Base-by-base conservation (phyloP, 1,140 invertebrate species). In the Anastrepha ludens region DNA sequence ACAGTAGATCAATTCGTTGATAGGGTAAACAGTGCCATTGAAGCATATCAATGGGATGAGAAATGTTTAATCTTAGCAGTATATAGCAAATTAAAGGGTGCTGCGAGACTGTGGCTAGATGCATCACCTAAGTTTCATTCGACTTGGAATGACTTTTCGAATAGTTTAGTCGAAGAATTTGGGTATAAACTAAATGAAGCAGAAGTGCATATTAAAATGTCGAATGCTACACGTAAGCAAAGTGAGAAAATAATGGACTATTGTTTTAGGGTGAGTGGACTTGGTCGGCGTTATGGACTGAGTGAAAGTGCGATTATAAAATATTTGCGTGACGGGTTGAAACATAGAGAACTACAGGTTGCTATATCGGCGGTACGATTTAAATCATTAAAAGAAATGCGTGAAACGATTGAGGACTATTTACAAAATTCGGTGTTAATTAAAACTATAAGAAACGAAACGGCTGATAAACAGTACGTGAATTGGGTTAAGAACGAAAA, bases 231-330 rank as follows among this genome's bases (percentile, higher is more conserved):
- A n/a, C 20, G n/a, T 60, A 44, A 17, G 50, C 59, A 29, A 60
- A 55, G 78, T 11, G 88, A 88, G 15, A 74, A 15, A 2, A 59
- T 86, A 3, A n/a, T 29, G 15, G 88, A 88, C 9, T 88, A 88
- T 78, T 88, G 88, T 88, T 88, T 88, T 85, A 41, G 87, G 55
- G 78, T 86, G 44, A 39, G 78, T 29, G 86, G 67, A 6, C 47
- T 88, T 5, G 85, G 88, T 29, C 47, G 41, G 20, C 85, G 67
- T 13, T 86, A 64, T 67, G 60, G 39, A 0, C 39, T 87, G 2
- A 88, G 88, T 55, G 88, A 88, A 74, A 67, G 9, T 2, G 87
- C 87, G 15, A 39, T 86, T 20, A 86, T 88, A n/a, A 85, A 87
- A 87, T 88, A 88, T 41, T 44, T 47, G 3, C 78, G 86, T 5